A percentile compares a stretch with the other conserved stretches of the same genome.
These are phyloP conservation scores for Promerops cafer DNA, from an alignment of 2,113 vertebrate species.

Conservation along the genomic window DNA sequence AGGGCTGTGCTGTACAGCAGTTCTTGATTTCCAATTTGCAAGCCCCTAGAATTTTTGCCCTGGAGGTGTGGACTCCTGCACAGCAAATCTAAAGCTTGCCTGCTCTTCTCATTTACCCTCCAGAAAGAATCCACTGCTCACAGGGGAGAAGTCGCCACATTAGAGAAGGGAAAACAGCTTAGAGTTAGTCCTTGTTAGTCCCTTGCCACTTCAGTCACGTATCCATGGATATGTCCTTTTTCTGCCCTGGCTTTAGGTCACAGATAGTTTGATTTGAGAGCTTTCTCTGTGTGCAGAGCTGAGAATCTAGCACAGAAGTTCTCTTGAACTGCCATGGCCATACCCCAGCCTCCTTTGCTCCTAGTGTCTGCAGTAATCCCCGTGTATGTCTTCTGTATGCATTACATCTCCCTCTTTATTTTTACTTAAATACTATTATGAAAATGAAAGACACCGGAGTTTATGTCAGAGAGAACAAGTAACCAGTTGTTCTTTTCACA, in stretches of 20 bases:
- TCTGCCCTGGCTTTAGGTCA: not conserved
- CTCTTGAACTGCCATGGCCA: not conserved
- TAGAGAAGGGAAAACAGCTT: not conserved
- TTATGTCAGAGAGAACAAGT: not conserved
- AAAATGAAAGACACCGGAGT: not conserved
- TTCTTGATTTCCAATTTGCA: not conserved
- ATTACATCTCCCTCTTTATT: not conserved
- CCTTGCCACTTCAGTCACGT: not conserved
- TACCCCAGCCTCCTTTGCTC: not conserved
- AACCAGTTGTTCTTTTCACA: constrained; percentile 49
- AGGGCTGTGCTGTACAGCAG: not conserved
- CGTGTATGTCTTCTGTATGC: not conserved
- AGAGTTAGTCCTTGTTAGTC: not conserved
- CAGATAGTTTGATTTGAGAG: not conserved
- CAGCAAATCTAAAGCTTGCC: not conserved
- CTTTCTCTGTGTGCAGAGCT: not conserved
- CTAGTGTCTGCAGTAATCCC: not conserved
- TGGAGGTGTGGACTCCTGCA: constrained; percentile 3
- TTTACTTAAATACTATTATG: not conserved
- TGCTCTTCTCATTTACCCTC: constrained; percentile 22
- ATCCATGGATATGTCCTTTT: not conserved
- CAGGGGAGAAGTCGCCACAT: not conserved
- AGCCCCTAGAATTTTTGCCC: not conserved
- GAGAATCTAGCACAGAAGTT: not conserved
- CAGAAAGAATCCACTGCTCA: not conserved